Conservation (phyloP, 2,888 invertebrate species). For the Chelonus formosanus region DNA sequence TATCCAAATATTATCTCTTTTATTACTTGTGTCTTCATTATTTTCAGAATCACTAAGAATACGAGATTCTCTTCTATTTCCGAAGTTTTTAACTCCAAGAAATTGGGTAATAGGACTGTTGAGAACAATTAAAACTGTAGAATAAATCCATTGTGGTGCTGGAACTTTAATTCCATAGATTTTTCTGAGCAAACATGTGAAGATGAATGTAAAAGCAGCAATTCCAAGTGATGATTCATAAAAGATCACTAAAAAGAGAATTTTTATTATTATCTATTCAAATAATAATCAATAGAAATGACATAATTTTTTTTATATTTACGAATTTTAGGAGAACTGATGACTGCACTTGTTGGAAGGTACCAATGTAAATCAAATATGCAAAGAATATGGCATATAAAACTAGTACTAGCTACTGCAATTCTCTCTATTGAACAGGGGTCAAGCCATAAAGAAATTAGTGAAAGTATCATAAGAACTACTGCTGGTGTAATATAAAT, state of each 20-base stretch:
- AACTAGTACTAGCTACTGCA: constrained; percentile 68
- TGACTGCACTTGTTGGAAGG: constrained; percentile 70
- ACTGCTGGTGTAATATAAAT: constrained; percentile 70
- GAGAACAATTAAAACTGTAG: constrained; percentile 45
- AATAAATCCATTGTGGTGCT: constrained; percentile 53
- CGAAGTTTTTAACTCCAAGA: constrained; percentile 42
- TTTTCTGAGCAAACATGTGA: constrained; percentile 57
- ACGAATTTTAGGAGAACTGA: constrained; percentile 70
- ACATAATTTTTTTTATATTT: constrained; percentile 45
- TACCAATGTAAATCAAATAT: constrained; percentile 71
- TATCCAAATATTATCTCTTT: constrained; percentile 47
- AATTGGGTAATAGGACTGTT: constrained; percentile 50
- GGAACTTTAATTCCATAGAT: constrained; percentile 47
- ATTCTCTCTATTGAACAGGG: constrained; percentile 70
- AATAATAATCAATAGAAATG: background rate
- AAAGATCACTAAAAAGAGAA: constrained; percentile 50
- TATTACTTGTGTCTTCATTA: constrained; percentile 43
- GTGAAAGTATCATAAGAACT: constrained; percentile 69
- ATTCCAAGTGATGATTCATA: constrained; percentile 53
- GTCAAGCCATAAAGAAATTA: constrained; percentile 70
- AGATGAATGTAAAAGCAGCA: constrained; percentile 51
- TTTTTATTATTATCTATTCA: background rate
- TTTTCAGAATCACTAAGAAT: constrained; percentile 44
- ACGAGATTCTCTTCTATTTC: constrained; percentile 38
- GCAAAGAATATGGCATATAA: constrained; percentile 72